These are phyloP conservation scores for Diadema setosum DNA, from an alignment of 35 echinoderm and acorn worm species.

Conservation along the genomic window DNA sequence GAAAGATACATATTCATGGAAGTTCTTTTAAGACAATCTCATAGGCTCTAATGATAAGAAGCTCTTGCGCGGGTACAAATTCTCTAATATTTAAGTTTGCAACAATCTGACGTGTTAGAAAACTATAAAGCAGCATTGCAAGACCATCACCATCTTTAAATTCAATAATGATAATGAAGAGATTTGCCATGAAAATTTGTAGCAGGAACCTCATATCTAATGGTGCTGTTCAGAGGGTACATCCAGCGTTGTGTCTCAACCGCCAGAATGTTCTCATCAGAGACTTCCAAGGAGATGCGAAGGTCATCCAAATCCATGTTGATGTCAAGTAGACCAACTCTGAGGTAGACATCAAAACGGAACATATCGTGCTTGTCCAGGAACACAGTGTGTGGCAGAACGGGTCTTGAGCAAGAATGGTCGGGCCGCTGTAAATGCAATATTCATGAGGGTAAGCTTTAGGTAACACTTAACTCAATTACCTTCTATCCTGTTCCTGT, in stretches of 20 bases:
- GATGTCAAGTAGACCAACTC: background rate
- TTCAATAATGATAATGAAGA: background rate
- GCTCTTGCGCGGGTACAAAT: background rate
- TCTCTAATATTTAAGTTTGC: background rate
- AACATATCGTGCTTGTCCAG: background rate
- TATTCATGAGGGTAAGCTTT: no score
- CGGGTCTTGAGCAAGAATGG: no score
- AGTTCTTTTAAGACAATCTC: no score
- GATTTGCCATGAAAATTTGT: background rate
- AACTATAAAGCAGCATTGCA: background rate
- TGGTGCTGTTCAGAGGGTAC: background rate
- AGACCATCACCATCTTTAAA: background rate
- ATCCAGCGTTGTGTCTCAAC: background rate
- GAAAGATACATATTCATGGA: no score
- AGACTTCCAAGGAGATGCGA: background rate
- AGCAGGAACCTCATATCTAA: background rate
- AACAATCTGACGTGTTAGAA: background rate
- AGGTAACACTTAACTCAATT: no score
- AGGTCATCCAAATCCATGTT: background rate
- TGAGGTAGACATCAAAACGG: background rate
- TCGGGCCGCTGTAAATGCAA: no score
- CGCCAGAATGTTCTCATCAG: background rate
- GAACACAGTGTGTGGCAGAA: background rate
- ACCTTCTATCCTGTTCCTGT: no score
- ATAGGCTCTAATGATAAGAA: no score